Percentiles rank a stretch among this genome's conserved stretches.
These are phyloP conservation scores for Corythornis cristatus DNA, from an alignment of 2,113 vertebrate genomes.

Conservation along the genomic window DNA sequence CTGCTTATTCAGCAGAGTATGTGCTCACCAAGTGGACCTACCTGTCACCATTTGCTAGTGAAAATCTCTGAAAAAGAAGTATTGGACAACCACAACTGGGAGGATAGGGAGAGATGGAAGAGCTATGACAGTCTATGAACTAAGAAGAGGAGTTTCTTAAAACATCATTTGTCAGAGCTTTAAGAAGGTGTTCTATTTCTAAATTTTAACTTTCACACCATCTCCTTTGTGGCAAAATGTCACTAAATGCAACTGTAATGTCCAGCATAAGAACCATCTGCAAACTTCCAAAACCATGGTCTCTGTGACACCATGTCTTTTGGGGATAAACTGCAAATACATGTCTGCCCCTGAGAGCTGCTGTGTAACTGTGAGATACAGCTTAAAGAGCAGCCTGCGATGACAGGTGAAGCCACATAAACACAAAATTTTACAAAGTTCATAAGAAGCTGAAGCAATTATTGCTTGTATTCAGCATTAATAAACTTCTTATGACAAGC, in stretches of 20 bases:
- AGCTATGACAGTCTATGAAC: background rate
- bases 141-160: background rate
- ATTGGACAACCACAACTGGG: background rate
- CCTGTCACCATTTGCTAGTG: rapidly evolving
- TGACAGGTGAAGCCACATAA: background rate
- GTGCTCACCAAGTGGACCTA: background rate
- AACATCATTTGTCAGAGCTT: background rate
- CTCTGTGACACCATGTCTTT: background rate
- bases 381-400: background rate
- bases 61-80: background rate
- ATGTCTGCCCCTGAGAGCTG: background rate
- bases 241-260: background rate
- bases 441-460: background rate
- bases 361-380: background rate
- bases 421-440: background rate
- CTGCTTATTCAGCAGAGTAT: background rate
- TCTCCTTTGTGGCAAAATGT: background rate
- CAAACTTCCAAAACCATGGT: background rate
- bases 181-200: background rate
- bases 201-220: background rate
- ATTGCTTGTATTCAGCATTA: background rate
- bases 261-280: background rate
- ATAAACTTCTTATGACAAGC: background rate
- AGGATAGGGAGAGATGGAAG: background rate
- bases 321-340: background rate